Evolutionary conservation across 2,888 invertebrate genomes (phyloP), one percentile per base, ranked within the genome.

Genomic region (Gortyna flavago): DNA sequence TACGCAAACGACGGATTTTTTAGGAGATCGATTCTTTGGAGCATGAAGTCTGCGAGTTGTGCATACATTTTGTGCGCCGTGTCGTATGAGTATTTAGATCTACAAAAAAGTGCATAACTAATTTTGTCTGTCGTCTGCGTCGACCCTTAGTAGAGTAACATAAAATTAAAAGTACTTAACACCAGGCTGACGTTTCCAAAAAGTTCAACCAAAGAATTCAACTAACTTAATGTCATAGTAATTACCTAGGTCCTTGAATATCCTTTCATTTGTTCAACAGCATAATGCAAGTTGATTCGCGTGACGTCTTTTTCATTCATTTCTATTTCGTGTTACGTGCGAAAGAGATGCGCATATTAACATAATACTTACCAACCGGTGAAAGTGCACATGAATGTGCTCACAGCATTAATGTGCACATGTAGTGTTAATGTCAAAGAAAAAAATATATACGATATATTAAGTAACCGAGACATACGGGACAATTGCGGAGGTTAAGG

Each of bases 401-500:
- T 84, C 80, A 81, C 73, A 88, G 88, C 89, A 75, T 81, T 86
- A 81, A 83, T 77, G 87, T 85, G 89, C 89, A 79, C 77, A 80
- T 87, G 87, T 90, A 75, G 87, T 90, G 90, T 91, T 90, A 89
- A 86, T 88, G 81, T 88, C 57, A 84, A 79, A 84, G 78, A 81
- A 84, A 83, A 84, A 41, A 83, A 25, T 9, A 61, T 80, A 85
- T 79, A 84, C 78, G 77, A 85, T 84, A 88, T 88, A 83, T 82
- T 86, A 87, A 75, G 79, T 88, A 88, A 87, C 86, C 84, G 88
- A 90, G 89, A 89, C 86, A 89, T 84, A 88, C 85, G 85, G 90
- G 88, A 88, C 85, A 89, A 87, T 85, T 84, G 90, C 82, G 86
- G 84, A 75, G 92, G 92, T 91, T 91, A 91, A 92, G 90, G 89